A percentile compares a stretch with the other conserved stretches of the same genome.
Conservation (phyloP, 1,140 invertebrate genomes). For the Homalodisca vitripennis region DNA sequence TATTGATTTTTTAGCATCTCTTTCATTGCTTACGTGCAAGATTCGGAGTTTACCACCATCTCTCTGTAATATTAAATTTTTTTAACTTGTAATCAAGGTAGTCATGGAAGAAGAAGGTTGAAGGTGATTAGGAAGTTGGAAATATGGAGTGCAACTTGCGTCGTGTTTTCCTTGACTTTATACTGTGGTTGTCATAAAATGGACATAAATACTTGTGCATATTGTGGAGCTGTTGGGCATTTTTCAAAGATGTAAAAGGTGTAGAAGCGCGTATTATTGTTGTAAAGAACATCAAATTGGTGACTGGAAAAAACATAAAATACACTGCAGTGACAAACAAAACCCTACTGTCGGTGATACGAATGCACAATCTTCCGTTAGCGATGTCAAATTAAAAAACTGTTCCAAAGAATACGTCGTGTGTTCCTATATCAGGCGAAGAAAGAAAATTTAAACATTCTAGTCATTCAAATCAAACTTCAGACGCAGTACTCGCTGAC, state of each 20-base stretch:
- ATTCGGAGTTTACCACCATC: no score
- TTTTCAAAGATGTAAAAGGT: conserved; percentile 70
- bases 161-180: no score
- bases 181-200: no score
- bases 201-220: conserved; percentile 53
- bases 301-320: conserved; percentile 74
- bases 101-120: no score
- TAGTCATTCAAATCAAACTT: conserved; percentile 27
- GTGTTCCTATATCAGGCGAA: neutral
- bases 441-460: neutral
- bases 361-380: neutral
- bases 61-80: no score
- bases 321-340: conserved; percentile 46
- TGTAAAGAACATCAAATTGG: conserved; percentile 72
- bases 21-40: no score
- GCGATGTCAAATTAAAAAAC: neutral
- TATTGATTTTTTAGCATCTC: no score
- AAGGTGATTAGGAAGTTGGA: no score
- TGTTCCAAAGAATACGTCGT: neutral
- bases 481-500: conserved; percentile 1
- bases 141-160: no score
- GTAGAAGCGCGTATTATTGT: conserved; percentile 72
- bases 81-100: no score
- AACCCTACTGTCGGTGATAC: conserved; percentile 13
- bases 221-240: conserved; percentile 66